Conservation (phyloP, 2,888 invertebrate genomes). For the Petrolisthes manimaculis region DNA sequence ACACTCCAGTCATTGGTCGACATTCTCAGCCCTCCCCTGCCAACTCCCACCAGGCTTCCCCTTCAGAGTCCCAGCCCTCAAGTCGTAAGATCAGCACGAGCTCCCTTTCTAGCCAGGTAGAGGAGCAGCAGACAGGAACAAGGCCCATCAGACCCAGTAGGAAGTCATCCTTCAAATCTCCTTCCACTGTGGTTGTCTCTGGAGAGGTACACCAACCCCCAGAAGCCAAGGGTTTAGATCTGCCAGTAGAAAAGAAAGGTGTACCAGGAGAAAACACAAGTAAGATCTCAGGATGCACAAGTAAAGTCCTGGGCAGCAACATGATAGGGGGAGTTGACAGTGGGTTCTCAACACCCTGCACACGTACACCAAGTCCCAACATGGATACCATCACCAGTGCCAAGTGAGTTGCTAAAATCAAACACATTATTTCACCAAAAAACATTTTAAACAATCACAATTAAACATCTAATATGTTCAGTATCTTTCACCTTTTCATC, state of each 20-base stretch:
- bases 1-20: conserved; percentile 64
- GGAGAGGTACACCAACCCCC: conserved; percentile 35
- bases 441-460: no score
- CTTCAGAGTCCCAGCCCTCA: not conserved
- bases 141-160: not conserved
- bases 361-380: conserved; percentile 59
- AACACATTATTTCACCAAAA: no score
- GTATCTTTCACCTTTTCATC: not conserved
- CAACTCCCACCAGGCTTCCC: conserved; percentile 2
- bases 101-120: conserved; percentile 6
- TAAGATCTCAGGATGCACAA: not conserved
- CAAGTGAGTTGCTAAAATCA: conserved; percentile 43
- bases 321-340: conserved; percentile 45
- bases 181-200: conserved; percentile 24
- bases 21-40: conserved; percentile 15
- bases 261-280: not conserved
- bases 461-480: not conserved
- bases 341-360: conserved; percentile 61
- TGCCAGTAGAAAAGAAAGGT: not conserved
- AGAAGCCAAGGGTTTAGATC: not conserved
- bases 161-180: not conserved
- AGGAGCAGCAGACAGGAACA: not conserved
- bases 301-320: not conserved
- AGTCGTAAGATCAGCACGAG: conserved; percentile 22
- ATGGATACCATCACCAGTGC: conserved; percentile 60